Conservation (phyloP, 2,888 invertebrate species). For the Drosophila engyochracea region DNA sequence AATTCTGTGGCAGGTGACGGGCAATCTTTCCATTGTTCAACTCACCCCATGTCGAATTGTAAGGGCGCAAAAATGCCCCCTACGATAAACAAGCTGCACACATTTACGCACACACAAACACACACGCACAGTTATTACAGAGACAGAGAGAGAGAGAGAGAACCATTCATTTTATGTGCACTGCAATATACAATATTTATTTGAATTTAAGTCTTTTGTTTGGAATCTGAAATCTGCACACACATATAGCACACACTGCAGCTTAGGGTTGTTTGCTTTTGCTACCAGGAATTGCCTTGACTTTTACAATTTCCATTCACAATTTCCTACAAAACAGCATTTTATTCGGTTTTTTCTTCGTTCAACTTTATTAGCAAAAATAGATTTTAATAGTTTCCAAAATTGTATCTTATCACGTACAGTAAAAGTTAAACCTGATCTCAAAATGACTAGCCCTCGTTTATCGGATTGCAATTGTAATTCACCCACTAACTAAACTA, state of each 20-base stretch:
- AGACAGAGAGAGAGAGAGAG: slow-evolving; percentile 1
- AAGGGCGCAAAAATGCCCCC: slow-evolving; percentile 80
- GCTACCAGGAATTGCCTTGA: slow-evolving; percentile 62
- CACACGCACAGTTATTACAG: slow-evolving; percentile 12
- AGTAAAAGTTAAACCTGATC: slow-evolving; percentile 46
- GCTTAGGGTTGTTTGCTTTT: slow-evolving; percentile 76
- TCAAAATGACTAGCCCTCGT: slow-evolving; percentile 76
- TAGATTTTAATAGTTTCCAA: slow-evolving; percentile 60
- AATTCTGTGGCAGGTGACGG: slow-evolving; percentile 86
- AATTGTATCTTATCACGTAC: slow-evolving; percentile 66
- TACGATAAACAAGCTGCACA: slow-evolving; percentile 75
- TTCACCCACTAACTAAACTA: slow-evolving; percentile 29
- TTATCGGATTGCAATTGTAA: slow-evolving; percentile 70
- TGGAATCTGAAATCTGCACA: slow-evolving; percentile 78
- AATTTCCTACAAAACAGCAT: slow-evolving; percentile 15
- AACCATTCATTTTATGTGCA: slow-evolving; percentile 73
- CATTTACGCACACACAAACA: slow-evolving; percentile 27
- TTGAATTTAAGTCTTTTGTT: slow-evolving; percentile 82
- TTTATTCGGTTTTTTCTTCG: slow-evolving; percentile 48
- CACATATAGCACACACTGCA: slow-evolving; percentile 27
- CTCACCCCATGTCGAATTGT: slow-evolving; percentile 84
- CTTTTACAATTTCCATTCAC: slow-evolving; percentile 43
- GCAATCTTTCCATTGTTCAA: slow-evolving; percentile 85
- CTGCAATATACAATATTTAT: slow-evolving; percentile 82
- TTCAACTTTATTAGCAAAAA: slow-evolving; percentile 79